Evolutionary conservation across 1,140 invertebrate species (phyloP).

Genomic region (Bemisia tabaci): DNA sequence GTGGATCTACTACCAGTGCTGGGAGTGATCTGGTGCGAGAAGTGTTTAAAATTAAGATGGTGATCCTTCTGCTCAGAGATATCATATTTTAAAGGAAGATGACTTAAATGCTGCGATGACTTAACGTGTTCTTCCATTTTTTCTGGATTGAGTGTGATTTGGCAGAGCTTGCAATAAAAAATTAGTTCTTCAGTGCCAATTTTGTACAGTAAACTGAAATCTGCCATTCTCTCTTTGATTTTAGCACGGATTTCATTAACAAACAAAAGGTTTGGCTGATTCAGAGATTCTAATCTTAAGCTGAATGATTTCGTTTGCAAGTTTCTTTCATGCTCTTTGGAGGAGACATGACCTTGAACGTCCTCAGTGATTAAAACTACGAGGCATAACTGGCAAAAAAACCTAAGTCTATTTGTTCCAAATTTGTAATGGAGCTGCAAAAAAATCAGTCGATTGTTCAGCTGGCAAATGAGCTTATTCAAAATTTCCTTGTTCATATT

Average conservation of each 20-base stretch:
- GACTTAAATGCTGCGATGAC: neutral
- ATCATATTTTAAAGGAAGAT: too few relatives aligned
- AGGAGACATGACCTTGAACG: neutral
- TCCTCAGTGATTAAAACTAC: neutral
- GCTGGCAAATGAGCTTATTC: neutral
- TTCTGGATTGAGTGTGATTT: neutral
- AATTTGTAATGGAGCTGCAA: neutral
- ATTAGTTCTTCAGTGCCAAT: neutral
- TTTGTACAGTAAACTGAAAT: neutral
- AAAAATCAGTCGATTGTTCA: neutral
- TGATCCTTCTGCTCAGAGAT: too few relatives aligned
- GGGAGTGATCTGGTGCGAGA: too few relatives aligned
- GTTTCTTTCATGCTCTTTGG: neutral
- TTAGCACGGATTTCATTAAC: neutral
- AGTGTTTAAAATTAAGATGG: too few relatives aligned
- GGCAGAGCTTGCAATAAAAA: neutral
- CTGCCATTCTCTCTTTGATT: neutral
- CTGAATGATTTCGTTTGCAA: neutral
- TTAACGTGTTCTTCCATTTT: neutral
- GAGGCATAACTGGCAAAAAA: neutral
- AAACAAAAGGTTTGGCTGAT: neutral
- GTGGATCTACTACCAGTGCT: too few relatives aligned
- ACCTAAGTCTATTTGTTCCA: neutral
- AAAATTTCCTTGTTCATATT: neutral
- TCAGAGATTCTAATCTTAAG: neutral